Base-by-base conservation (phyloP, 2,888 invertebrate genomes). In the Philhelius pedissequus region DNA sequence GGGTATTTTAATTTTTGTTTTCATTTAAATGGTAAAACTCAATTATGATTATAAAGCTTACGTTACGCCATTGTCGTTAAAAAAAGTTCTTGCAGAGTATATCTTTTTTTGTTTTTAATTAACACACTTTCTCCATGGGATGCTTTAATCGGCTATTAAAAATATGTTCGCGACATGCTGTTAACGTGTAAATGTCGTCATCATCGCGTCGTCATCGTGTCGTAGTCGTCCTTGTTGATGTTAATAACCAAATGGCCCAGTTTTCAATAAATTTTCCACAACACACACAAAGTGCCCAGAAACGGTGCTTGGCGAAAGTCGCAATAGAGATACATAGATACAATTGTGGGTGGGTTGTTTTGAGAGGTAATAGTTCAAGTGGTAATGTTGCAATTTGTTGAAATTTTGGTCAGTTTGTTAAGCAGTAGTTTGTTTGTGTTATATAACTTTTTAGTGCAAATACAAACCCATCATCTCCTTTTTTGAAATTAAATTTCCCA, bases 171-270 rank as follows among this genome's bases (percentile, higher is more conserved):
- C 54, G 48, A 60, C 76, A 76, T 22, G 38, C 60, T 71, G 71
- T 73, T 73, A 60, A 54, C 60, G 71, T 77, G 77, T 73, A 50
- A 77, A 77, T 25, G 68, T 62, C 20, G 48, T 40, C 60, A 9
- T 40, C 32, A 18, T 54, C 9, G 3, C 60, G 7, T 40, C 32
- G 11, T 54, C 9, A 1, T 56, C 13, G 69, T 54, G n/a, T 22
- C 15, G 35, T 45, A 25, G 13, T 40, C 13, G 50, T 69, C 64
- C 64, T 64, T 64, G 64, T 64, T 40, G 43, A 69, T 56, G 56
- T 22, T 74, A 73, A 78, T 69, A 83, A 69, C 82, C 73, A 69
- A 78, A 83, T 83, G 78, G 73, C 78, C 78, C 78, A 83, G 78
- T 83, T 83, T 64, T 74, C 82, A 74, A 78, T 83, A 69, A 74